Evolutionary conservation across 2,113 vertebrate genomes (phyloP), one percentile per base, ranked within the genome.

Genomic region (Myotis davidii): DNA sequence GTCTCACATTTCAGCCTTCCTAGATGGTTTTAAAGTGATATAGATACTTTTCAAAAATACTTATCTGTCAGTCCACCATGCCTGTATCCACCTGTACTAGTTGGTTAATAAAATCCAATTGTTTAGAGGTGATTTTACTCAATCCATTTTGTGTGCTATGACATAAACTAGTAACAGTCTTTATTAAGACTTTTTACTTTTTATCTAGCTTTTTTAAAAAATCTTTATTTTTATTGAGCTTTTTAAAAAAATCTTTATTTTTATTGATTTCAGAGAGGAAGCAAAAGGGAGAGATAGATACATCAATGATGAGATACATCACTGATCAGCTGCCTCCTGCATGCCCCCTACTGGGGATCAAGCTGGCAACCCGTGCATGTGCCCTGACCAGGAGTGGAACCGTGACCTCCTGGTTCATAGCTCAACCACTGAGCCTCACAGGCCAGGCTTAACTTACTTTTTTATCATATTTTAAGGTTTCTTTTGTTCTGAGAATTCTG

Each of bases 401-500:
- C 11, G 25, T 61, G 59, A 27, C 23, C 10, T 61, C 23, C 59
- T 61, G 10, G 59, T 61, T 61, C 23, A 61, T 12, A 61, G 59
- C 23, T 61, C 10, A 61, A 61, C 25, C 59, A 61, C 59, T 61
- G 25, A 61, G 59, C 59, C 4, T 61, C 59, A 61, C 59, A 61
- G 23, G 59, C 59, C 59, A 61, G 9, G 59, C 25, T 61, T 13
- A 91, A 34, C 9, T 79, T 90, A 18, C 37, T 82, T 54, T 11
- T 85, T 78, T 70, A 87, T 76, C 11, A 76, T 42, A 94, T 70
- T 34, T 54, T 25, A 69, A 81, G 65, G 5, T 67, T 84, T 76
- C 29, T 86, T 93, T 76, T 90, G 67, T 91, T 78, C 78, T 94
- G 32, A 82, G 14, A 94, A 91, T 93, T 91, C 27, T 88, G 16